These are phyloP conservation scores for Spatulosminthurus flaviceps DNA, from an alignment of 2,888 invertebrate genomes.

Conservation along the genomic window DNA sequence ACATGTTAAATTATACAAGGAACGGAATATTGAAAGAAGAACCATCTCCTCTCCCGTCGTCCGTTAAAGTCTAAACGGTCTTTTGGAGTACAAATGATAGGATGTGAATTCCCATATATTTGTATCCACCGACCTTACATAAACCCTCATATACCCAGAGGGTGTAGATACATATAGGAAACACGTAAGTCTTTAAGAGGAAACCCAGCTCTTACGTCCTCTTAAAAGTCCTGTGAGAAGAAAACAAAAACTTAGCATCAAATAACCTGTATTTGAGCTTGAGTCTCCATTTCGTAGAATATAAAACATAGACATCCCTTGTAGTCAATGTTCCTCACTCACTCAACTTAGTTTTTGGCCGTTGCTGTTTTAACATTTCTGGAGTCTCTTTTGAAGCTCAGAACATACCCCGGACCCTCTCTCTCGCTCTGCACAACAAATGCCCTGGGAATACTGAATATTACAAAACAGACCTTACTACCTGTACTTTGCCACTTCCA, in stretches of 20 bases:
- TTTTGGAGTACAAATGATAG: not conserved
- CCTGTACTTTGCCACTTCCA: slow-evolving; percentile 9
- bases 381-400: not conserved
- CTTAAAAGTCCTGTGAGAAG: slow-evolving; percentile 35
- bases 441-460: not conserved
- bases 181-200: too few relatives aligned
- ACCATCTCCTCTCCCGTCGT: not conserved
- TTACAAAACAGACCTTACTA: slow-evolving; percentile 1
- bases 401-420: not conserved
- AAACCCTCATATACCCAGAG: too few relatives aligned
- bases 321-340: slow-evolving; percentile 4
- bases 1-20: not conserved
- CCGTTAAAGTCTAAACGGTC: slow-evolving; percentile 1
- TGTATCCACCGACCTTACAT: too few relatives aligned
- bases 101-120: not conserved
- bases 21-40: not conserved
- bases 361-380: not conserved
- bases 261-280: slow-evolving; percentile 31
- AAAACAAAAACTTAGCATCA: slow-evolving; percentile 25
- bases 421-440: not conserved
- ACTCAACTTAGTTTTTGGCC: slow-evolving; percentile 18
- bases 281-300: slow-evolving; percentile 29
- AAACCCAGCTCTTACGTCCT: too few relatives aligned
- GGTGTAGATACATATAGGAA: too few relatives aligned
- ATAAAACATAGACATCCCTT: slow-evolving; percentile 32